Conservation (phyloP, 2,888 invertebrate species). For the Ennomos fuscantarius region DNA sequence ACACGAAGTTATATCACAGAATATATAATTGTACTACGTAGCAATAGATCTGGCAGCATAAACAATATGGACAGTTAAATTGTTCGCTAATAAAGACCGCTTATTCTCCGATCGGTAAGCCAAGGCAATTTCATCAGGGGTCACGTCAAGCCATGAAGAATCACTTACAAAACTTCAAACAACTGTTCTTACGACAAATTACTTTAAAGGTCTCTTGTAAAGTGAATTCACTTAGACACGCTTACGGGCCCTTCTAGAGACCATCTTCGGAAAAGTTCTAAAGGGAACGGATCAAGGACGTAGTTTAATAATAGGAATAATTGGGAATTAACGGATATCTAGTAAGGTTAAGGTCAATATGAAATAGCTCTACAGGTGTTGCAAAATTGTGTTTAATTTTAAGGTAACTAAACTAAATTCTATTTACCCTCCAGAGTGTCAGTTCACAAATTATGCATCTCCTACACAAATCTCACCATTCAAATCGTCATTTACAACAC, state of each 20-base stretch:
- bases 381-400: too few relatives aligned
- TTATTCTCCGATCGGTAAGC: conserved; percentile 1
- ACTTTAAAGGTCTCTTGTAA: conserved; percentile 41
- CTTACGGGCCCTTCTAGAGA: conserved; percentile 13
- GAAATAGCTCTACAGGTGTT: too few relatives aligned
- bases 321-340: too few relatives aligned
- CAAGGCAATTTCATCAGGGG: conserved; percentile 27
- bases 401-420: not conserved
- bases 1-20: too few relatives aligned
- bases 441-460: too few relatives aligned
- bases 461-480: too few relatives aligned
- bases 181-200: conserved; percentile 44
- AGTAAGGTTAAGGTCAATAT: too few relatives aligned
- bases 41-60: too few relatives aligned
- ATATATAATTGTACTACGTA: too few relatives aligned
- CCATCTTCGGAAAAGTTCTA: conserved; percentile 9
- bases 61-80: conserved; percentile 2
- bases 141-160: conserved; percentile 45
- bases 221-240: conserved; percentile 43
- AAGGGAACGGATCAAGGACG: conserved; percentile 4
- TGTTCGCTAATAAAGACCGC: conserved; percentile 12
- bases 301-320: not conserved
- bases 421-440: too few relatives aligned
- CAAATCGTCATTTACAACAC: too few relatives aligned
- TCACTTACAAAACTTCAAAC: conserved; percentile 46